These are phyloP conservation scores for Anhinga anhinga DNA, from an alignment of 2,113 vertebrate species.

Conservation along the genomic window DNA sequence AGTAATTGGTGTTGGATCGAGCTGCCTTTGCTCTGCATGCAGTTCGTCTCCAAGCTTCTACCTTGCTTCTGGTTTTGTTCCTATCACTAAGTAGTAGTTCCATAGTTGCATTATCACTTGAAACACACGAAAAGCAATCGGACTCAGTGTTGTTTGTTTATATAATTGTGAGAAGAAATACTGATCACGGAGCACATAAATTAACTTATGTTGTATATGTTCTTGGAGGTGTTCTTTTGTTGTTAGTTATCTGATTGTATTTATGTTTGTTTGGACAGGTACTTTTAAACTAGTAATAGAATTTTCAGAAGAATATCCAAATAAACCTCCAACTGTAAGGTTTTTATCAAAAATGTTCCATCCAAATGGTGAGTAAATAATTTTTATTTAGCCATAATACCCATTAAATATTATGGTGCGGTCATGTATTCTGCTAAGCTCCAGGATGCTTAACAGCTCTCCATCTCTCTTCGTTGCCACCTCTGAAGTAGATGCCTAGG, in stretches of 20 bases:
- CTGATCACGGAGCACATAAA: background rate
- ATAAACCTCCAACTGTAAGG: conserved; percentile 98
- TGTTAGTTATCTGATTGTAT: background rate
- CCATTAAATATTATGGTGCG: background rate
- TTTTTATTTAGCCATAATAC: background rate
- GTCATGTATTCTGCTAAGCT: background rate
- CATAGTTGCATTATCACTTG: background rate
- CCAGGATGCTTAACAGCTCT: background rate
- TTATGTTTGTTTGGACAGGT: conserved; percentile 77
- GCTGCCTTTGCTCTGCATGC: background rate
- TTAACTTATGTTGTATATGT: accelerated
- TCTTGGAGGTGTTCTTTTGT: background rate
- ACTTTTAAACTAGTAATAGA: conserved; percentile 99
- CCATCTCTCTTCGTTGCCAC: background rate
- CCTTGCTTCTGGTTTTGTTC: background rate
- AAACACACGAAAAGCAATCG: background rate
- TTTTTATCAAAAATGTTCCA: conserved; percentile 99
- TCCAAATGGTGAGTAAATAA: conserved; percentile 89
- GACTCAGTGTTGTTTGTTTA: background rate
- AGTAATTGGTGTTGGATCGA: background rate
- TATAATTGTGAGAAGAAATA: background rate
- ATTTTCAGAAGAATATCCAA: conserved; percentile 99
- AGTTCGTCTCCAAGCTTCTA: background rate
- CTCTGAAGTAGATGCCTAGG: background rate
- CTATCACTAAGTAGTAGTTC: background rate